Conservation (phyloP, 2,888 invertebrate genomes). For the Micoletzkya japonica region DNA sequence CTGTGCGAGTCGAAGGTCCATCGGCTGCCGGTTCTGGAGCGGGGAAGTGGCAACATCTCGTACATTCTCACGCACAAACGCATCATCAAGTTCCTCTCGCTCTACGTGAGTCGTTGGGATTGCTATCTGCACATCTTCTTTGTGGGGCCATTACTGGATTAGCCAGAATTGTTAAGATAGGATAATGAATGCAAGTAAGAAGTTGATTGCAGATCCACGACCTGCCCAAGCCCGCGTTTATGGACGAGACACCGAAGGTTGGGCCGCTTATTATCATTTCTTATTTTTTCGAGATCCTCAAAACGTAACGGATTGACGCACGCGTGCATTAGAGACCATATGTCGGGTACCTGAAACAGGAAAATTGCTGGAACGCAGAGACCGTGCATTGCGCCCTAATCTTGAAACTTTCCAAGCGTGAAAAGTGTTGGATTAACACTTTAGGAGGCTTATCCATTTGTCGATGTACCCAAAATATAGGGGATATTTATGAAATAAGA, state of each 20-base stretch:
- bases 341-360: too few species aligned
- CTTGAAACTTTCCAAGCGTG: too few species aligned
- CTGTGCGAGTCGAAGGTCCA: slow-evolving; percentile 66
- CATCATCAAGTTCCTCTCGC: slow-evolving; percentile 68
- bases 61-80: slow-evolving; percentile 70
- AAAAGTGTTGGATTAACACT: too few species aligned
- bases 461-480: too few species aligned
- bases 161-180: neutral
- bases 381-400: too few species aligned
- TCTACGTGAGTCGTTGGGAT: slow-evolving; percentile 66
- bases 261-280: neutral
- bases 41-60: slow-evolving; percentile 67
- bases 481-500: too few species aligned
- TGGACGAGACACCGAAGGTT: slow-evolving; percentile 57
- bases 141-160: neutral
- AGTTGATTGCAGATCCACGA: slow-evolving; percentile 58
- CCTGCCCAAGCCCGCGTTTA: slow-evolving; percentile 60
- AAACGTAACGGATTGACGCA: too few species aligned
- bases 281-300: neutral
- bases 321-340: too few species aligned
- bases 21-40: slow-evolving; percentile 68
- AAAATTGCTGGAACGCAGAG: too few species aligned
- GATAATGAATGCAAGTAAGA: neutral
- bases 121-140: neutral
- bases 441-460: too few species aligned